phyloP scores from a whole-genome alignment of 2,113 vertebrate species.

The Coryphaenoides rupestris region DNA sequence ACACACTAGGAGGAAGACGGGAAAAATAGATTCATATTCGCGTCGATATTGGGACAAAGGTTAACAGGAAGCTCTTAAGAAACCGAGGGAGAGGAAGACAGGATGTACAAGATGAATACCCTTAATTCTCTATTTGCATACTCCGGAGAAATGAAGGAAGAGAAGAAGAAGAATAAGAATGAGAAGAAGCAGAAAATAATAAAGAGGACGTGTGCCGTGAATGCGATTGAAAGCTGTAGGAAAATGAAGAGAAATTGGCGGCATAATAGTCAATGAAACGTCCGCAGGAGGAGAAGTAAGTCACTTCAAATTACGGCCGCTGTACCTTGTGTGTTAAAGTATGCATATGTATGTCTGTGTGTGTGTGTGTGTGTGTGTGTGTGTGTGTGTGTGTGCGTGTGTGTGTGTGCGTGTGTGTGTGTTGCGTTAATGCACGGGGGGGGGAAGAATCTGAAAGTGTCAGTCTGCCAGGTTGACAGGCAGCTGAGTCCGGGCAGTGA shows the following conservation, averaged over 20 bases:
- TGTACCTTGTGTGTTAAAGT: not conserved
- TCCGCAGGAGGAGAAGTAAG: slow-evolving; percentile 1
- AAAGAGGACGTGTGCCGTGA: slow-evolving; percentile 40
- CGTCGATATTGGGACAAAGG: slow-evolving; percentile 23
- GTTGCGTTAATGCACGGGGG: slow-evolving; percentile 70
- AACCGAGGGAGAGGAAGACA: not conserved
- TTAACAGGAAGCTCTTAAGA: slow-evolving; percentile 13
- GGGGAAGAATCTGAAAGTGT: slow-evolving; percentile 73
- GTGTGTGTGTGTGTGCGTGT: slow-evolving; percentile 8
- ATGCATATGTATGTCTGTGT: not conserved
- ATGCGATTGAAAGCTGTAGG: slow-evolving; percentile 43
- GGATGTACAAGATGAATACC: slow-evolving; percentile 21
- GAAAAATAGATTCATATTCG: slow-evolving; percentile 6
- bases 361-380: slow-evolving; percentile 10
- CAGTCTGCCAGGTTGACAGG: slow-evolving; percentile 75
- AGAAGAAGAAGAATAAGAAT: slow-evolving; percentile 42
- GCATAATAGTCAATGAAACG: slow-evolving; percentile 32
- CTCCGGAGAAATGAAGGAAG: slow-evolving; percentile 7
- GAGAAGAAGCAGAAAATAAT: slow-evolving; percentile 40
- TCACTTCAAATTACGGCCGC: not conserved
- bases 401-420: not conserved
- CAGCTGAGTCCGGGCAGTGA: slow-evolving; percentile 70
- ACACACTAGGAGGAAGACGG: no score
- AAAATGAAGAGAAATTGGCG: slow-evolving; percentile 46
- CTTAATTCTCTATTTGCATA: slow-evolving; percentile 23